Percentiles rank a stretch among this genome's conserved stretches.
These are phyloP conservation scores for Norana najaformis DNA, from an alignment of 2,888 invertebrate species.

Conservation along the genomic window DNA sequence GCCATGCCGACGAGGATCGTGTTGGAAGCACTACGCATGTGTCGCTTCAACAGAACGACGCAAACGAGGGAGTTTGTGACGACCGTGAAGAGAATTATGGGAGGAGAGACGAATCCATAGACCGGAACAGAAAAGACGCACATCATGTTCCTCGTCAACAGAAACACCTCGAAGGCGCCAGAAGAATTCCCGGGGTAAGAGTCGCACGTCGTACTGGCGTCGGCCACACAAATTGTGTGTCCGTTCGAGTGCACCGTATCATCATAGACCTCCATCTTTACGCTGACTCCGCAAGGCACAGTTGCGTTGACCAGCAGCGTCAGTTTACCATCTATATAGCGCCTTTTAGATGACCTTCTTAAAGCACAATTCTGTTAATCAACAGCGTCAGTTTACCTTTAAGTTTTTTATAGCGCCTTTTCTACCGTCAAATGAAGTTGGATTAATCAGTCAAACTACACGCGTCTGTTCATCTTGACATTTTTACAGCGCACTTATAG, in stretches of 20 bases:
- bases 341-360: not conserved
- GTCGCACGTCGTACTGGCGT: not conserved
- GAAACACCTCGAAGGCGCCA: not conserved
- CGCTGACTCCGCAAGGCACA: not conserved
- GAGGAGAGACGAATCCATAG: conserved; percentile 80
- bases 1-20: conserved; percentile 91
- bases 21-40: conserved; percentile 90
- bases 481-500: not conserved
- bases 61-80: conserved; percentile 88
- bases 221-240: not conserved
- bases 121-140: conserved; percentile 53
- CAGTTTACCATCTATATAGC: not conserved
- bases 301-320: not conserved
- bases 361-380: not conserved
- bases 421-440: not conserved
- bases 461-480: not conserved
- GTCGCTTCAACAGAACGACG: conserved; percentile 82
- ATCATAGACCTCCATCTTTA: not conserved
- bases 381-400: not conserved
- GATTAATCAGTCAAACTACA: not conserved
- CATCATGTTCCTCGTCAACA: not conserved
- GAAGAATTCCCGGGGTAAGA: not conserved
- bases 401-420: not conserved
- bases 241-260: not conserved
- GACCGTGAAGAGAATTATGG: conserved; percentile 81